Percentiles rank a stretch among this genome's conserved stretches.
phyloP scores from a whole-genome alignment of 2,113 vertebrate species.

The Heloderma charlesbogerti region DNA sequence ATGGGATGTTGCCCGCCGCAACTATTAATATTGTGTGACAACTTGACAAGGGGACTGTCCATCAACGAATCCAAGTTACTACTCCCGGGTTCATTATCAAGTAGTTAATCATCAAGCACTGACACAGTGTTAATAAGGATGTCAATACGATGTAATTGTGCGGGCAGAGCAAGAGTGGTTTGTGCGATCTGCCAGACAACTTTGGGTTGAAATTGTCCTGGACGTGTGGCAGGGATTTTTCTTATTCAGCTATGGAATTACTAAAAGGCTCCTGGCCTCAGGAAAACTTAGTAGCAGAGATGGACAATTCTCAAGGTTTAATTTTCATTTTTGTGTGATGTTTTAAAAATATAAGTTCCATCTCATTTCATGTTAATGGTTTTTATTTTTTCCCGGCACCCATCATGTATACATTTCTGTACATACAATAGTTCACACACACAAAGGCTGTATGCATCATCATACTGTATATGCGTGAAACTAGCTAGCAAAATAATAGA shows the following conservation, averaged over 20 bases:
- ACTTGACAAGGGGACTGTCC: neutral
- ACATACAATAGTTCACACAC: too few relatives aligned
- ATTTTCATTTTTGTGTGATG: too few relatives aligned
- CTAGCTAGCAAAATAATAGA: too few relatives aligned
- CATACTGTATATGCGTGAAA: too few relatives aligned
- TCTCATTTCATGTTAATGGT: too few relatives aligned
- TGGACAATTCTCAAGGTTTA: neutral
- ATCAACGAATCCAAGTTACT: neutral
- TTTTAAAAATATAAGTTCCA: too few relatives aligned
- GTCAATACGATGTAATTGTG: neutral
- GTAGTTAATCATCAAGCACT: neutral
- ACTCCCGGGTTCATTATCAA: too few relatives aligned
- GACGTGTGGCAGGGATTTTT: neutral
- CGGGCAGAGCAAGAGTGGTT: neutral
- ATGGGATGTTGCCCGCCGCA: neutral
- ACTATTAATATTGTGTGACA: too few relatives aligned
- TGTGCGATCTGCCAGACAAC: neutral
- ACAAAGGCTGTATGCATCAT: too few relatives aligned
- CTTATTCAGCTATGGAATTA: neutral
- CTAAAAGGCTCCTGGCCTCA: neutral
- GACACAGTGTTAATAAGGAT: neutral
- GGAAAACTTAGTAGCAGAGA: neutral
- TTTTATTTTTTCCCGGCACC: too few relatives aligned
- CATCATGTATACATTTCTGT: too few relatives aligned
- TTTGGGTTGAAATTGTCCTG: neutral